Base-by-base conservation (phyloP, 2,113 vertebrate genomes). In the Piprites chloris region DNA sequence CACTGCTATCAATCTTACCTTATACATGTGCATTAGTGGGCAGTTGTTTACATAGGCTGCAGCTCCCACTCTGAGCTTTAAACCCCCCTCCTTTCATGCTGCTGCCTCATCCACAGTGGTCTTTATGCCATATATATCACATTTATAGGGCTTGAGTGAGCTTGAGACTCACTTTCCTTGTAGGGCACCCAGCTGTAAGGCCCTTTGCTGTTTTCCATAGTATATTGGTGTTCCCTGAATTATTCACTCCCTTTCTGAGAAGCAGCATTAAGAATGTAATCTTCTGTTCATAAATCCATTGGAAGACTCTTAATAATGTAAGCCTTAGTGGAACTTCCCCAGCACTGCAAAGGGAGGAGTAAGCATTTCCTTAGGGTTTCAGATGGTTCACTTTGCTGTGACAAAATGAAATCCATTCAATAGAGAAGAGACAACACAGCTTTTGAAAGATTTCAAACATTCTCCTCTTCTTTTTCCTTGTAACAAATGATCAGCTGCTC, bases 291-390 rank as follows among this genome's bases (percentile, higher is more conserved):
- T 95, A 94, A 94, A 95, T 95, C 95, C 94, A 95, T 85, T 95
- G 93, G 90, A 97, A 95, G 87, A 93, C 58, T 92, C 84, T 95
- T 95, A 96, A 83, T 82, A 90, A 89, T 91, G 96, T 95, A 97
- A 97, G 90, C 90, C 88, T 90, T 14, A 49, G 96, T 89, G 93
- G 95, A 78, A 88, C 90, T 92, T 88, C 94, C 94, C 87, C 62
- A 89, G 85, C 53, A 63, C 53, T 65, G 78, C 67, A 77, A 53
- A 93, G 69, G 69, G 86, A 94, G 89, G 63, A 91, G 89, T 75
- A 73, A 94, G 94, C 74, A 90, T 88, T 90, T 97, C 94, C 78
- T 96, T 32, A 22, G 85, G 85, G 73, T 42, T 90, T 84, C 77
- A 78, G 73, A 12, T 37, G 63, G 52, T 50, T 91, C 77, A 12